Evolutionary conservation across 2,888 invertebrate genomes (phyloP).

Genomic region (Cenopis cana): DNA sequence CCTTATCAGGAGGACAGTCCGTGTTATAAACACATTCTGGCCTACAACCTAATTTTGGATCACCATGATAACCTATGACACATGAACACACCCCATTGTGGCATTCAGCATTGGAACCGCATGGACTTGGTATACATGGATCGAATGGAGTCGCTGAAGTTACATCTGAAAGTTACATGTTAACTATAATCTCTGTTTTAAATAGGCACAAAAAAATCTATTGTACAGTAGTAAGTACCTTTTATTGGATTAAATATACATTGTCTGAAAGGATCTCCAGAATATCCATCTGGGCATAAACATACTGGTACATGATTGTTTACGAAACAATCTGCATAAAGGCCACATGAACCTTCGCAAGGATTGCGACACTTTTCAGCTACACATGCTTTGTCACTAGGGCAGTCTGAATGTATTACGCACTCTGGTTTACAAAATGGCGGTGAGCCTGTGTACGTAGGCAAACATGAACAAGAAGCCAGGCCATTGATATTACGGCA

Average conservation of each 20-base stretch:
- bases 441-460: constrained; percentile 87
- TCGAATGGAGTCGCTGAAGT: constrained; percentile 60
- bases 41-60: constrained; percentile 88
- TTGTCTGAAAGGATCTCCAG: constrained; percentile 89
- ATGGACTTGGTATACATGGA: constrained; percentile 87
- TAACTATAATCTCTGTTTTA: constrained; percentile 14
- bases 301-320: constrained; percentile 90
- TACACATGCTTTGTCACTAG: constrained; percentile 87
- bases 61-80: constrained; percentile 86
- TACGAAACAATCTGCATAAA: constrained; percentile 88
- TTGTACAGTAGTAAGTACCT: constrained; percentile 56
- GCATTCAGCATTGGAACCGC: constrained; percentile 87
- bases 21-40: constrained; percentile 89
- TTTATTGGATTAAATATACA: constrained; percentile 84
- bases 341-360: constrained; percentile 88
- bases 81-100: constrained; percentile 86
- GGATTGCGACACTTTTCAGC: constrained; percentile 89
- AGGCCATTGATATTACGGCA: constrained; percentile 89
- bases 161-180: constrained; percentile 55
- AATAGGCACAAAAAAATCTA: not conserved
- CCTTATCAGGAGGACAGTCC: constrained; percentile 87
- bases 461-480: constrained; percentile 89
- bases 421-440: constrained; percentile 88
- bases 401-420: constrained; percentile 87
- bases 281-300: constrained; percentile 87